These are phyloP conservation scores for Balanococcus diminutus DNA, from an alignment of 2,888 invertebrate species.

Conservation along the genomic window DNA sequence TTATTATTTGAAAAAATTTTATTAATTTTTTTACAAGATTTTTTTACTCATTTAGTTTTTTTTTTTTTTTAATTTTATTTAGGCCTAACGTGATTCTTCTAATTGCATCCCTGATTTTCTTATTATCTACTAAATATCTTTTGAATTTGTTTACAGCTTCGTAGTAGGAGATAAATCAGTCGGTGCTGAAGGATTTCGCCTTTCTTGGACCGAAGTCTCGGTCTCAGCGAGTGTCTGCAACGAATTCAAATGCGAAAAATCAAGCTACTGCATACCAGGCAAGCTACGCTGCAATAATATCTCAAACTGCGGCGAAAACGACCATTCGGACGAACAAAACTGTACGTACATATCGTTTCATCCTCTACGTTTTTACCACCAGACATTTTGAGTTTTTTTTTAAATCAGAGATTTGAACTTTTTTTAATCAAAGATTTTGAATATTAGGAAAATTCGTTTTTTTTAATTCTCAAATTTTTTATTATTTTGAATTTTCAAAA, in stretches of 20 bases:
- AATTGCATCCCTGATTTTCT: too few species aligned
- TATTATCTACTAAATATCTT: too few species aligned
- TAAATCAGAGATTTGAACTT: too few species aligned
- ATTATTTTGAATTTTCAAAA: too few species aligned
- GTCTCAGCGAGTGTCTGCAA: constrained; percentile 65
- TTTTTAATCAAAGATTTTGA: too few species aligned
- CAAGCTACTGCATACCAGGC: constrained; percentile 79
- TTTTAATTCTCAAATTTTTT: too few species aligned
- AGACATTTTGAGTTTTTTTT: too few species aligned
- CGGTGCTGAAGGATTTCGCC: constrained; percentile 90
- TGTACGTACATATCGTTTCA: constrained; percentile 68
- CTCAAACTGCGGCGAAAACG: constrained; percentile 83
- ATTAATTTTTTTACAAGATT: background rate
- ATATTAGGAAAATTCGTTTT: too few species aligned
- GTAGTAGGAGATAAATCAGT: constrained; percentile 93
- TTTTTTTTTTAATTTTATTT: background rate
- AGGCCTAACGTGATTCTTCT: background rate
- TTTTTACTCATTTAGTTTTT: background rate
- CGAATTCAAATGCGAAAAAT: constrained; percentile 74
- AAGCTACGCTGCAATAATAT: constrained; percentile 77
- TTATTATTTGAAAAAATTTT: background rate
- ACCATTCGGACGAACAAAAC: constrained; percentile 76
- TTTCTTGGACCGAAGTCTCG: constrained; percentile 91
- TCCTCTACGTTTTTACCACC: too few species aligned
- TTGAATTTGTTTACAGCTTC: constrained; percentile 80